Evolutionary conservation across 1,140 invertebrate species (phyloP).

Genomic region (Zaprionus lachaisei): DNA sequence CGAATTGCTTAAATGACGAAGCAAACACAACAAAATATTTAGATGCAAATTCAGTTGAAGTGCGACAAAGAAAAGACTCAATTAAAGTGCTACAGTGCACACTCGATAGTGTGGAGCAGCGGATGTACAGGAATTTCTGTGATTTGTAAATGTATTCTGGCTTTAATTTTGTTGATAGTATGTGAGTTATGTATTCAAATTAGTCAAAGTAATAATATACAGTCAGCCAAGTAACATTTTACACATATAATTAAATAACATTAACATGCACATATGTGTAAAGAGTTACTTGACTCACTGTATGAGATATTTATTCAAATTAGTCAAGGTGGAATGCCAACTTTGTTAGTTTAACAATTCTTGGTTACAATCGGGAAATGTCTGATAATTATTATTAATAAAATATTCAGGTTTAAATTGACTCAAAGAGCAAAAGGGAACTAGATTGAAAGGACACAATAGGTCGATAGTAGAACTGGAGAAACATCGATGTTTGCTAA

Average conservation of each 20-base stretch:
- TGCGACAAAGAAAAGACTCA: constrained; percentile 4
- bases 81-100: constrained; percentile 5
- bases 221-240: no score
- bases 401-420: no score
- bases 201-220: background rate
- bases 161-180: background rate
- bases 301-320: background rate
- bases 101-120: background rate
- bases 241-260: no score
- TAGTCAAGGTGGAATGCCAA: background rate
- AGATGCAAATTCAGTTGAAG: constrained; percentile 4
- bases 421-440: no score
- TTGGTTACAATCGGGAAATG: background rate
- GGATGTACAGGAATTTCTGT: background rate
- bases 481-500: no score
- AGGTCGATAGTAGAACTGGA: no score
- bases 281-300: no score
- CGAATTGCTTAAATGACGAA: constrained; percentile 19
- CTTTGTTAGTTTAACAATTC: background rate
- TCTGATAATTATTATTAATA: background rate
- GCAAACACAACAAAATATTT: constrained; percentile 4
- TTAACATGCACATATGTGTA: no score
- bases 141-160: no score
- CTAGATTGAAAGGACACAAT: no score
- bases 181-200: background rate